Base-by-base conservation (phyloP, 2,113 vertebrate species). In the Vulpes lagopus region DNA sequence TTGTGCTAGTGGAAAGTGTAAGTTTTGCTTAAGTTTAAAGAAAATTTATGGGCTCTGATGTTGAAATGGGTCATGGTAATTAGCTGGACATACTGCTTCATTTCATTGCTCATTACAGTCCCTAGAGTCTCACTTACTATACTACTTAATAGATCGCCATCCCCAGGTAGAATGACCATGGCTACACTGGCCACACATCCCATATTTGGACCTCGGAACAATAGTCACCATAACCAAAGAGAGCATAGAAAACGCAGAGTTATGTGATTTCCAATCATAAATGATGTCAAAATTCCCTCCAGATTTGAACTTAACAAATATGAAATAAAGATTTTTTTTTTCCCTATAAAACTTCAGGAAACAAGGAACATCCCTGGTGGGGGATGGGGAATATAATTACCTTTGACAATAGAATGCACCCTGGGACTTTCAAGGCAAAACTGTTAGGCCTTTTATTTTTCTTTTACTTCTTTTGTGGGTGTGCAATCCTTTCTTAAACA, bases 401-500 rank as follows among this genome's bases (percentile, higher is more conserved):
- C 19, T 97, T 64, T 91, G 62, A 96, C 97, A 96, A 96, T 51
- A 98, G 96, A n/a, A 88, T 94, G n/a, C 16, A 73, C 51, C 55
- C 79, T 95, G 90, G 83, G 94, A 93, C 91, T 96, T 97, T 94
- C 71, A 98, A 97, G 92, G 78, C 65, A 97, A 87, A 91, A 64
- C 65, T 92, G 80, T 51, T 90, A 95, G 43, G 0, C 14, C 62
- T 98, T 97, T 93, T 97, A 95, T 97, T 97, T 98, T 97, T 96
- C 79, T 96, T 65, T 73, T 96, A 82, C 89, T 95, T 97, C 92
- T 97, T 97, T 96, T 94, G 95, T 97, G 94, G 32, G 60, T 89
- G 10, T 93, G 55, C 87, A 96, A 93, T 96, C 96, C 84, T 95
- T 98, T 97, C 93, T 96, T 82, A 98, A 98, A 98, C 98, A 99